Percentiles rank a stretch among this genome's conserved stretches.
phyloP scores from a whole-genome alignment of 2,888 invertebrate species.

The Meiosimyza platycephala region DNA sequence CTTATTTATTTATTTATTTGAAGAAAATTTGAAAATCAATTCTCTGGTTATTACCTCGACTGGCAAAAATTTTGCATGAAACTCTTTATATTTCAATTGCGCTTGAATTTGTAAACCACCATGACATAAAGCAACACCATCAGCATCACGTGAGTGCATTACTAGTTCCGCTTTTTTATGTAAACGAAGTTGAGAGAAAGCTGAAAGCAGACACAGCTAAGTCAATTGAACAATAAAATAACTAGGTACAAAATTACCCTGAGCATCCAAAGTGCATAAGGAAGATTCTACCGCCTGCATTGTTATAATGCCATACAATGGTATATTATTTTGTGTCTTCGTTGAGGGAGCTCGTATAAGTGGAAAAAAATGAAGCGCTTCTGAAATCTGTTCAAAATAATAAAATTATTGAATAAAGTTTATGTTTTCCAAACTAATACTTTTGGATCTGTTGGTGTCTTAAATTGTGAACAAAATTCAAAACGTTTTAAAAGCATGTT shows the following conservation, averaged over 20 bases:
- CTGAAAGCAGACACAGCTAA: conserved; percentile 41
- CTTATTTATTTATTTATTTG: no score
- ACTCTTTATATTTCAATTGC: conserved; percentile 69
- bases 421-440: conserved; percentile 44
- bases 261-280: conserved; percentile 71
- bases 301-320: conserved; percentile 72
- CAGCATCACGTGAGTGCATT: conserved; percentile 73
- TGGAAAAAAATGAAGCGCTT: conserved; percentile 70
- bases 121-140: conserved; percentile 74
- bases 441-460: conserved; percentile 67
- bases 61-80: conserved; percentile 66
- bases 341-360: conserved; percentile 69
- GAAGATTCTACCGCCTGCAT: conserved; percentile 75
- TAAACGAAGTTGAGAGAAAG: conserved; percentile 69
- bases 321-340: conserved; percentile 66
- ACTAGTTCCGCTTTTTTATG: conserved; percentile 73
- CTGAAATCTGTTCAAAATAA: conserved; percentile 60
- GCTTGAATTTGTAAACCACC: conserved; percentile 75
- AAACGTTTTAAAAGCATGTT: conserved; percentile 75
- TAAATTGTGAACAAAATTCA: conserved; percentile 72
- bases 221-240: neutral
- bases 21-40: no score
- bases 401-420: neutral
- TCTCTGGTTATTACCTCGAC: conserved; percentile 66
- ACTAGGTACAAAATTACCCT: conserved; percentile 47